Evolutionary conservation across 2,113 vertebrate genomes (phyloP), one percentile per base, ranked within the genome.

Genomic region (Centropristis striata): DNA sequence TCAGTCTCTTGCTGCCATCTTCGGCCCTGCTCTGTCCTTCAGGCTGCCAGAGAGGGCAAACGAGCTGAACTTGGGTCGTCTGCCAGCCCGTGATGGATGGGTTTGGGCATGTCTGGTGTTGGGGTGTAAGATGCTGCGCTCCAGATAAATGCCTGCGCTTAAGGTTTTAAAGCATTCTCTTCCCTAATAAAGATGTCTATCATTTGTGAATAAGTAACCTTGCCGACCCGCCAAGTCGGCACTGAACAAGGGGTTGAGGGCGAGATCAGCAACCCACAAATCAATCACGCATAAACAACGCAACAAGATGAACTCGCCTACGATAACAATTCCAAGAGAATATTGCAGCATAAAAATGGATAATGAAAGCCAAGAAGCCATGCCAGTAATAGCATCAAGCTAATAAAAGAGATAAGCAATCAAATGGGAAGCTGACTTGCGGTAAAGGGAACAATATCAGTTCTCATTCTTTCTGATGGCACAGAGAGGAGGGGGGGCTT

Each of bases 341-440:
- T 92, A 90, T 85, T 89, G 86, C 73, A 49, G 86, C 81, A 86
- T 90, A 92, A 92, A 92, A 91, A 88, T 46, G 84, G 84, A 91
- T 90, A 92, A 93, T 94, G 91, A 92, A 93, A 91, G 88, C 88
- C 83, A 87, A 83, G 88, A 81, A 84, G 82, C 85, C 79, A 41
- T 63, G 89, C 90, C 90, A 88, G 90, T 89, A 92, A 92, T 91
- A 92, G 93, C 84, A 86, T 86, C 73, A 87, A 91, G 89, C 89
- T 91, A 92, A 94, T 93, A 93, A 93, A 93, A 93, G n/a, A 94
- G 91, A 95, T 93, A 93, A 94, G 93, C 86, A 85, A 93, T 93
- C 86, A 92, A 93, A 93, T 80, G 85, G 81, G 85, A 88, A 90
- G 88, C 82, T 66, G 84, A 86, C 80, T 92, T 90, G 88, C 77